Percentiles rank a stretch among this genome's conserved stretches.
Evolutionary conservation across 2,888 invertebrate genomes (phyloP).

Genomic region (Sphaeridia pumilis): DNA sequence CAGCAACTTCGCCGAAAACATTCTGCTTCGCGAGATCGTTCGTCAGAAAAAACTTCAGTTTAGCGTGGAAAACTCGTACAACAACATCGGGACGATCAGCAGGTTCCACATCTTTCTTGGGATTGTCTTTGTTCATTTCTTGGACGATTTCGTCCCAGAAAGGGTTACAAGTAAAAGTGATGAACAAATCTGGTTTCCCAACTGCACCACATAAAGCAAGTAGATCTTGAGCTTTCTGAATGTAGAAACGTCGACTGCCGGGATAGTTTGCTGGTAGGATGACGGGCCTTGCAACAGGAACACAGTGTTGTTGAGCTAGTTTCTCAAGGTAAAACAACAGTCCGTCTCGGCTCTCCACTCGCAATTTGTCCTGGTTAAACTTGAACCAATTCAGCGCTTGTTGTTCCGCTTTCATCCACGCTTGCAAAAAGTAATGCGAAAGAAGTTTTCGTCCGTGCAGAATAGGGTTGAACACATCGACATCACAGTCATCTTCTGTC

Average conservation of each 20-base stretch:
- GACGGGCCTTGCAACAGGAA: constrained; percentile 5
- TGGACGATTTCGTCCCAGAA: constrained; percentile 14
- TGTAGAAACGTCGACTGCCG: constrained; percentile 35
- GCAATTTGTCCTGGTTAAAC: constrained; percentile 30
- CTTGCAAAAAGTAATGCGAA: constrained; percentile 36
- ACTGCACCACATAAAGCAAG: constrained; percentile 9
- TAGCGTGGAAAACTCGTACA: constrained; percentile 38
- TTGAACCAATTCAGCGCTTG: constrained; percentile 28
- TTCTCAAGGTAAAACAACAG: constrained; percentile 27
- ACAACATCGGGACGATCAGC: constrained; percentile 39
- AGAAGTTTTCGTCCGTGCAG: constrained; percentile 26
- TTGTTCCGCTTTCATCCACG: constrained; percentile 34
- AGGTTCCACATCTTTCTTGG: constrained; percentile 34
- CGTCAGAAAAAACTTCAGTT: constrained; percentile 36
- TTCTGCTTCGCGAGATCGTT: constrained; percentile 22
- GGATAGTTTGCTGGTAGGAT: constrained; percentile 35
- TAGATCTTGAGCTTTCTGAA: constrained; percentile 7
- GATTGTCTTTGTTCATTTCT: no score
- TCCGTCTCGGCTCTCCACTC: constrained; percentile 32
- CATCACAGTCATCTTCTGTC: no score
- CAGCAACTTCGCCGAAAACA: constrained; percentile 26
- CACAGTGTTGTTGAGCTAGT: not conserved
- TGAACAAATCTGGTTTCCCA: constrained; percentile 14
- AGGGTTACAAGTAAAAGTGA: constrained; percentile 17
- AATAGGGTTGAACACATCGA: constrained; percentile 33